Evolutionary conservation across 1,140 invertebrate genomes (phyloP).

Genomic region (Zaprionus taronus): DNA sequence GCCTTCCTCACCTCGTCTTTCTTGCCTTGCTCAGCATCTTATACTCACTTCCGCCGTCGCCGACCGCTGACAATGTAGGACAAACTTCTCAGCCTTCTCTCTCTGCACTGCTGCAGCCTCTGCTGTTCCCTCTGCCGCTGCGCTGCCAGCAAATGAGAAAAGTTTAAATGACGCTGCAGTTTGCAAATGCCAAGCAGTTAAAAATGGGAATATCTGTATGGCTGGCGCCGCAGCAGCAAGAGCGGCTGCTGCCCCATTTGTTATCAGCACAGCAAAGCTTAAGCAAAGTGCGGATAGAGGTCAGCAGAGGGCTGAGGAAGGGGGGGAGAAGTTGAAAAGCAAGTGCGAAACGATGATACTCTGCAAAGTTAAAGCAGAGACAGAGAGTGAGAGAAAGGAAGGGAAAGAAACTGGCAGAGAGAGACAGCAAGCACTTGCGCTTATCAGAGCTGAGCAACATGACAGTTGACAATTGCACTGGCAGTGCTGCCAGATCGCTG

Average conservation of each 20-base stretch:
- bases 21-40: too few species aligned
- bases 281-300: conserved; percentile 49
- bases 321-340: conserved; percentile 6
- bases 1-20: conserved; percentile 2
- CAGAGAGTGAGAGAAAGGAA: too few species aligned
- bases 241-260: conserved; percentile 65
- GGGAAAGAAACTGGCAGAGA: too few species aligned
- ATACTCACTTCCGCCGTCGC: background rate
- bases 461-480: background rate
- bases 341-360: background rate
- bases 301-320: conserved; percentile 22
- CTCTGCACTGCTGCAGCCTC: conserved; percentile 32
- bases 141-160: conserved; percentile 79
- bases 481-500: background rate
- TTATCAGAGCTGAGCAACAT: background rate
- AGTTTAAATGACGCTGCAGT: conserved; percentile 82
- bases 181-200: conserved; percentile 82
- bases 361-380: background rate
- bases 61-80: conserved; percentile 58
- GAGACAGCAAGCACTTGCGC: background rate
- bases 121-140: conserved; percentile 36
- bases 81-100: conserved; percentile 52
- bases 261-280: conserved; percentile 52
- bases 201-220: conserved; percentile 74
- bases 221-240: conserved; percentile 33